Evolutionary conservation across 2,113 vertebrate species (phyloP), one percentile per base, ranked within the genome.

Genomic region (Seriola dumerili): DNA sequence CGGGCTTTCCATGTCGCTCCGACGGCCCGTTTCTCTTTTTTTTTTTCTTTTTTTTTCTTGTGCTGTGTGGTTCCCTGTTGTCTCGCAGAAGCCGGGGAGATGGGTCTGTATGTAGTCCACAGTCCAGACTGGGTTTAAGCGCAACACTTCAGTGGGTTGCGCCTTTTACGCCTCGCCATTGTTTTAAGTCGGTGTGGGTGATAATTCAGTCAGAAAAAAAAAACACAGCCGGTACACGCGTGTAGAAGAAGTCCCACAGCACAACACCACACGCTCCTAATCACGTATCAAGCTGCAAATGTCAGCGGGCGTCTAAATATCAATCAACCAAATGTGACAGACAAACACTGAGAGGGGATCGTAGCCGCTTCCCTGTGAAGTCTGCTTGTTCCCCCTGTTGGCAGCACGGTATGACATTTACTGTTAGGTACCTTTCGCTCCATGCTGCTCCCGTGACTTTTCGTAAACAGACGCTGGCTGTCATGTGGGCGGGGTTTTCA

Each of bases 1-100:
- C 12, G 96, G 96, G 94, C 93, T 92, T 85, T 97, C 97, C 97
- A 98, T 98, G 89, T 91, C 90, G 88, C 62, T 52, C 38, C 57
- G 46, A 7, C 52, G 62, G 21, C 54, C 7, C 19, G 1, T 11
- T 1, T 6, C 23, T 4, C 8, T 19, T 9, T 36, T 1, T 12
- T 7, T 7, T 19, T 44, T 46, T 59, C 5, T 23, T 25, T 14
- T 52, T 7, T 36, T 40, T 57, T 50, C 9, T 14, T 8, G 42
- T 40, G 78, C 44, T 13, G 67, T 12, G 69, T 40, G 54, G 40
- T 63, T 70, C 72, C 71, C 57, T 50, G 80, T 75, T 40, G 70
- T 62, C 21, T 57, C 57, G 77, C 84, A 72, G 67, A 62, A 77
- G 36, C 48, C n/a, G 23, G 44, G 38, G 32, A 50, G 63, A 46